A percentile compares a stretch with the other conserved stretches of the same genome.
Conservation (phyloP, 2,797 vertebrate genomes). For the Clamator glandarius region DNA sequence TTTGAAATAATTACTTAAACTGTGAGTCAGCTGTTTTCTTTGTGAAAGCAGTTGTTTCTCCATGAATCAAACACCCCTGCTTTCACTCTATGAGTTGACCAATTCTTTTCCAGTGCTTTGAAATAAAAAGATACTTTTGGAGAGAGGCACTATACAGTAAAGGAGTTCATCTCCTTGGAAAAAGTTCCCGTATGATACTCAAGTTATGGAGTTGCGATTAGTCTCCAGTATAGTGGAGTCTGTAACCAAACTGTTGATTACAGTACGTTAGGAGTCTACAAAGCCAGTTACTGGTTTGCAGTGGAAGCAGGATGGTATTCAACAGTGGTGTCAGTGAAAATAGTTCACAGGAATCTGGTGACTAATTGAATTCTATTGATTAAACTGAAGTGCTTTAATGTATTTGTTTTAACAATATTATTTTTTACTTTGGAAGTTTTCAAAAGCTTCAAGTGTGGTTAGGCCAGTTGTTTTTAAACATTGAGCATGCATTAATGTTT, state of each 20-base stretch:
- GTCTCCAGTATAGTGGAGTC: not conserved
- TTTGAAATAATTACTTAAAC: not conserved
- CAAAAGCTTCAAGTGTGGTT: not conserved
- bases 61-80: not conserved
- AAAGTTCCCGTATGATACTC: not conserved
- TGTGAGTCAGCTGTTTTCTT: not conserved
- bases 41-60: not conserved
- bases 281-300: not conserved
- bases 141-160: not conserved
- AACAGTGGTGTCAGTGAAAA: not conserved
- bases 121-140: not conserved
- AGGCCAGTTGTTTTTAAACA: not conserved
- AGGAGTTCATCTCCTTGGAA: not conserved
- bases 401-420: not conserved
- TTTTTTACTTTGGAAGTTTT: not conserved
- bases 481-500: not conserved
- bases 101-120: not conserved
- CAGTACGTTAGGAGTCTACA: not conserved
- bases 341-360: not conserved
- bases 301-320: not conserved
- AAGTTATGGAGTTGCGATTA: not conserved
- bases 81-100: not conserved
- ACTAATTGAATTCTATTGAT: not conserved
- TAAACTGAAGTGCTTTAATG: not conserved
- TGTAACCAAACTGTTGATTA: not conserved